Evolutionary conservation across 2,113 vertebrate genomes (phyloP), one percentile per base, ranked within the genome.

Genomic region (Ciconia maguari): DNA sequence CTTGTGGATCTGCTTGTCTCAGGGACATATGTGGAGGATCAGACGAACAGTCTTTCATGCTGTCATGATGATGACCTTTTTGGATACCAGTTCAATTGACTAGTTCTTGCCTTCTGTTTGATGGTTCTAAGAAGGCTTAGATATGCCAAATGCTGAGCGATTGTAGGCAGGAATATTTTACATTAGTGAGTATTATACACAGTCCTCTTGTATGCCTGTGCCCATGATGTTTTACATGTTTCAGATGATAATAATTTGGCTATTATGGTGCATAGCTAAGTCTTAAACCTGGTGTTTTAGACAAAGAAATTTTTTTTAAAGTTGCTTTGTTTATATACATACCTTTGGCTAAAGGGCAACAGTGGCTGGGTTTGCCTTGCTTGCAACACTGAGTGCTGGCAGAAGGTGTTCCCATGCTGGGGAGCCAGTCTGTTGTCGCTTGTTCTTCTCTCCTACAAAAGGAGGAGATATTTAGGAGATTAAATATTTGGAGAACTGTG

Each of bases 351-450:
- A 70, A 94, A 91, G 81, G 52, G 82, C 74, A 93, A 13, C 62
- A 30, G 30, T 77, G 81, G 36, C 72, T 79, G 42, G 46, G n/a
- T 92, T 92, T 29, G 64, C 96, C 54, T 94, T 7, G 0, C 44
- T 85, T 88, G 51, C 92, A 71, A 9, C 16, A 24, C 0, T 44
- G 52, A 85, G 48, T 52, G 51, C 83, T 97, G 94, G 94, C 89
- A 95, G 22, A 41, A 52, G 57, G 54, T 82, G 77, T 78, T 74
- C 61, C 64, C 94, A 95, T 89, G 92, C 97, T 96, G 97, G 79
- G 93, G 52, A 71, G 92, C 49, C 95, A 93, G 54, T 97, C 96
- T 98, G 97, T 92, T 91, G 89, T 34, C 18, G 2, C 42, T 89
- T 10, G 30, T 51, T 93, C 82, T 75, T 87, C 70, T 72, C 44